Conservation (phyloP, 2,888 invertebrate genomes). For the Eristalinus aeneus region DNA sequence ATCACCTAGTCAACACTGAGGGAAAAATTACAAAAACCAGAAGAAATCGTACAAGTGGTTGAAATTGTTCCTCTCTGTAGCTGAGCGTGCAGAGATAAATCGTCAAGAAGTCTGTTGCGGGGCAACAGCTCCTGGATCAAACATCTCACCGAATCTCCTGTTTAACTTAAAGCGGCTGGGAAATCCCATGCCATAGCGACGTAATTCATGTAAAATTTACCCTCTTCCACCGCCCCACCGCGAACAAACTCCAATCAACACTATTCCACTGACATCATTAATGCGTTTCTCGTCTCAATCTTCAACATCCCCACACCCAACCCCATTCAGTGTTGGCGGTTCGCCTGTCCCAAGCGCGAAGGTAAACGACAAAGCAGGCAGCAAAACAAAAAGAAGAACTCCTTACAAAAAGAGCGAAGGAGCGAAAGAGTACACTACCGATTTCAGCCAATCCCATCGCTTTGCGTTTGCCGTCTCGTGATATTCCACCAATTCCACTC, state of each 20-base stretch:
- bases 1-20: neutral
- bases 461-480: slow-evolving; percentile 42
- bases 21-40: neutral
- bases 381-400: neutral
- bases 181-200: slow-evolving; percentile 32
- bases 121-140: neutral
- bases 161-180: neutral
- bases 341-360: slow-evolving; percentile 10
- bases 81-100: neutral
- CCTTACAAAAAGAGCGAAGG: neutral
- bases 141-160: neutral
- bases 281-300: neutral
- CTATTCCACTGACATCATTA: neutral
- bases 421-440: slow-evolving; percentile 29
- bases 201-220: slow-evolving; percentile 15
- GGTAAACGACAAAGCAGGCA: slow-evolving; percentile 55
- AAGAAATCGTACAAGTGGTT: neutral
- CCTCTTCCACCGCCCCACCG: neutral
- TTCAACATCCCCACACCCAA: slow-evolving; percentile 10
- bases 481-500: slow-evolving; percentile 60
- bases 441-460: slow-evolving; percentile 40
- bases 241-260: neutral
- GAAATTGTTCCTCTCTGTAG: neutral
- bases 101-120: neutral
- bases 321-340: slow-evolving; percentile 14